Evolutionary conservation across 2,113 vertebrate genomes (phyloP).

Genomic region (Xiphophorus maculatus): DNA sequence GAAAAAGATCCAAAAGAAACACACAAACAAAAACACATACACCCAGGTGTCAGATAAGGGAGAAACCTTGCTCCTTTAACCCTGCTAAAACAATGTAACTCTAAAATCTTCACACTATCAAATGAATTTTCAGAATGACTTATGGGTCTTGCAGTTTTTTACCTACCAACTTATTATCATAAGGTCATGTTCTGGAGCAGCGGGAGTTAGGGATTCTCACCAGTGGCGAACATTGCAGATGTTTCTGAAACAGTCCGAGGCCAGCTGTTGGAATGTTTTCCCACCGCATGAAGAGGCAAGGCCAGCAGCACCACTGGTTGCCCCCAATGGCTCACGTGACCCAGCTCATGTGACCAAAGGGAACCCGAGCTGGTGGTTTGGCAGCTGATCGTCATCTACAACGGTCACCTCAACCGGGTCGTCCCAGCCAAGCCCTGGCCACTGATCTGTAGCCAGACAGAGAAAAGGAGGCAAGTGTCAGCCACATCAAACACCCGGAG

Average conservation of each 20-base stretch:
- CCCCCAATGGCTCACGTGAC: slow-evolving; percentile 68
- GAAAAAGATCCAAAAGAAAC: slow-evolving; percentile 8
- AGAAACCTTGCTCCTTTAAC: slow-evolving; percentile 39
- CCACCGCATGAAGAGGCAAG: slow-evolving; percentile 70
- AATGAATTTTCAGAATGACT: slow-evolving; percentile 32
- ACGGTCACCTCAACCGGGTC: slow-evolving; percentile 64
- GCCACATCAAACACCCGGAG: slow-evolving; percentile 64
- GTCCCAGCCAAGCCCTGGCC: slow-evolving; percentile 37
- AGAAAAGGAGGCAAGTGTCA: slow-evolving; percentile 53
- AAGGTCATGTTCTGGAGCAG: slow-evolving; percentile 59
- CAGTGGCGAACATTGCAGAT: slow-evolving; percentile 74
- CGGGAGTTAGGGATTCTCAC: slow-evolving; percentile 65
- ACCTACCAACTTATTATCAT: slow-evolving; percentile 61
- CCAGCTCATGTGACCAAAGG: slow-evolving; percentile 64
- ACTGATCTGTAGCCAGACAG: slow-evolving; percentile 58
- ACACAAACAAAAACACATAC: slow-evolving; percentile 15
- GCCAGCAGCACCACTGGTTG: slow-evolving; percentile 61
- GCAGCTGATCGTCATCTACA: slow-evolving; percentile 43
- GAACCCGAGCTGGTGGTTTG: slow-evolving; percentile 41
- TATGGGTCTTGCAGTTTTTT: slow-evolving; percentile 7
- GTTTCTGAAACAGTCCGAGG: slow-evolving; percentile 68
- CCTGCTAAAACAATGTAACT: slow-evolving; percentile 34
- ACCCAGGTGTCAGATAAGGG: slow-evolving; percentile 55
- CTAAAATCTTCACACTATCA: slow-evolving; percentile 12
- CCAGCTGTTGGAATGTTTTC: slow-evolving; percentile 81